Conservation (phyloP, 1,140 invertebrate genomes). For the Euura saliciscinereae region DNA sequence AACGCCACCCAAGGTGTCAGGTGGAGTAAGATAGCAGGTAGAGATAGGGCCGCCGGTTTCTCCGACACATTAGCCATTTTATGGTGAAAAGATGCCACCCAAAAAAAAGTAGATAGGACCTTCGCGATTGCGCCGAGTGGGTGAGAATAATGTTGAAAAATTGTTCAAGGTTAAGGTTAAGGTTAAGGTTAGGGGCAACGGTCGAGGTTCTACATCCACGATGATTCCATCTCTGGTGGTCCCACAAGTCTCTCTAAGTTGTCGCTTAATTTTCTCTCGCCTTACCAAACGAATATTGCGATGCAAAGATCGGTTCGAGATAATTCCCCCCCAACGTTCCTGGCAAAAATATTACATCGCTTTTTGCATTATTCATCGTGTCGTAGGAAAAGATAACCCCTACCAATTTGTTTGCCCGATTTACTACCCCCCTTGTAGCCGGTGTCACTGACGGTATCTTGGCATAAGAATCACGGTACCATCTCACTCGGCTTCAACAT, state of each 20-base stretch:
- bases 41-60: background rate
- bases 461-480: background rate
- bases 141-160: conserved; percentile 1
- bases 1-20: conserved; percentile 6
- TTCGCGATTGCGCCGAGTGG: background rate
- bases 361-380: conserved; percentile 4
- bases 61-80: conserved; percentile 5
- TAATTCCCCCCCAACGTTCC: background rate
- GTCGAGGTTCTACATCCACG: background rate
- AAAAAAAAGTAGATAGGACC: conserved; percentile 6
- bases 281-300: background rate
- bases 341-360: conserved; percentile 3
- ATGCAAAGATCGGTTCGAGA: background rate
- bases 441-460: background rate
- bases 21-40: background rate
- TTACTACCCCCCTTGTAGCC: background rate
- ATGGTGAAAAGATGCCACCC: conserved; percentile 6
- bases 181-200: background rate
- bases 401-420: background rate
- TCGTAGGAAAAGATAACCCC: background rate
- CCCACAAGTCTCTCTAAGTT: background rate
- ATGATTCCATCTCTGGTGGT: background rate
- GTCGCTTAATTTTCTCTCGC: conserved; percentile 4
- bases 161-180: conserved; percentile 2
- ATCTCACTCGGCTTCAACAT: too few relatives aligned